These are phyloP conservation scores for Paelopatides confundens DNA, from an alignment of 53 echinoderm and acorn worm species.

Conservation along the genomic window DNA sequence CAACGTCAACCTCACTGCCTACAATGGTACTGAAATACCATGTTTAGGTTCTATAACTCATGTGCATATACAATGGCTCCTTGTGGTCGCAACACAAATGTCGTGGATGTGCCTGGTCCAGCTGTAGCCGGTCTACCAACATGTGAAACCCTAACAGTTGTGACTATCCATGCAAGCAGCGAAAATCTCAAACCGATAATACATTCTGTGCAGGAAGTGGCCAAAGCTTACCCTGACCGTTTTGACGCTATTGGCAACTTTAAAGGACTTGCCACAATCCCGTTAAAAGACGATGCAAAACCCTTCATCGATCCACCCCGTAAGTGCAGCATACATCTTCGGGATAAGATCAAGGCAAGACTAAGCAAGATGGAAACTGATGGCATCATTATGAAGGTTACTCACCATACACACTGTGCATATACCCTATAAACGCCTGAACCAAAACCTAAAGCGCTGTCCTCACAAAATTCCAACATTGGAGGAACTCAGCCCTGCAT, in stretches of 20 bases:
- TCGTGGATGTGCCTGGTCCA: slow-evolving; percentile 71
- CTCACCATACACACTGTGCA: slow-evolving; percentile 65
- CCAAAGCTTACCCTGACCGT: background rate
- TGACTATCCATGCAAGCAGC: slow-evolving; percentile 52
- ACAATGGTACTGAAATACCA: slow-evolving; percentile 47
- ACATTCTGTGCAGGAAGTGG: background rate
- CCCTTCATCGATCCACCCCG: slow-evolving; percentile 40
- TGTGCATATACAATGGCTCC: slow-evolving; percentile 51
- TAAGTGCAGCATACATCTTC: slow-evolving; percentile 60
- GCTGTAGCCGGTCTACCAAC: slow-evolving; percentile 58
- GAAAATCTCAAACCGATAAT: background rate
- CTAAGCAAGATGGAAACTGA: slow-evolving; percentile 55
- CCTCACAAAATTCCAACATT: slow-evolving; percentile 71
- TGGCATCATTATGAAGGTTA: slow-evolving; percentile 54
- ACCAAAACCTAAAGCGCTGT: slow-evolving; percentile 60
- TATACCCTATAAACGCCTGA: slow-evolving; percentile 63
- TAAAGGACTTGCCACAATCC: background rate
- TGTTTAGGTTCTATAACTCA: slow-evolving; percentile 51
- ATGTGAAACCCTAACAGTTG: slow-evolving; percentile 34
- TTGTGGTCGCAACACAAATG: slow-evolving; percentile 53
- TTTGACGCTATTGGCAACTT: background rate
- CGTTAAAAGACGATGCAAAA: background rate
- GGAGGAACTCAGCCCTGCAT: slow-evolving; percentile 67
- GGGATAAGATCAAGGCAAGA: slow-evolving; percentile 50
- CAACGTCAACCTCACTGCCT: slow-evolving; percentile 57